Percentiles rank a stretch among this genome's conserved stretches.
Conservation (phyloP, 2,113 vertebrate genomes). For the Ellobius talpinus region DNA sequence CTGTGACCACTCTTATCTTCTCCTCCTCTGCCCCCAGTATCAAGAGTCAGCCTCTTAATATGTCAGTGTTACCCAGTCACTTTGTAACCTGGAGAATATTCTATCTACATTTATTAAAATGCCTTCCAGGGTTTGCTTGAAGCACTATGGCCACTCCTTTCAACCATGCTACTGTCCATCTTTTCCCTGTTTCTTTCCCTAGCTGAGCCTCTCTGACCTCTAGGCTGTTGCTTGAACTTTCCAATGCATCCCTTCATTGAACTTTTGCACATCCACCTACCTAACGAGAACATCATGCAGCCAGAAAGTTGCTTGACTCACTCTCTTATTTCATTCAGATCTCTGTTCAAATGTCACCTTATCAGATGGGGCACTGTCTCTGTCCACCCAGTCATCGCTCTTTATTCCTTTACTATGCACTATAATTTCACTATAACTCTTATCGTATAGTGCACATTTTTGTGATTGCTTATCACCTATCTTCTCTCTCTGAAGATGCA, state of each 20-base stretch:
- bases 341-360: constrained; percentile 32
- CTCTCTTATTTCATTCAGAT: not conserved
- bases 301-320: not conserved
- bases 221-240: not conserved
- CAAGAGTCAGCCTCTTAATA: not conserved
- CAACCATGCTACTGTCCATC: not conserved
- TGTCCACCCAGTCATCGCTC: not conserved
- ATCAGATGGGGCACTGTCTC: not conserved
- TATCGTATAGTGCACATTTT: not conserved
- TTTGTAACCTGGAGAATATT: not conserved
- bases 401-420: constrained; percentile 14
- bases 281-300: not conserved
- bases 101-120: not conserved
- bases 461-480: not conserved
- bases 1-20: not conserved
- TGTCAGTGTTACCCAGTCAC: not conserved
- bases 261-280: not conserved
- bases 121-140: not conserved
- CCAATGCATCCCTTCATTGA: not conserved
- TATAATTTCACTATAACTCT: constrained; percentile 6
- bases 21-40: not conserved
- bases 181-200: not conserved
- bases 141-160: not conserved
- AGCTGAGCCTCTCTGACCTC: not conserved
- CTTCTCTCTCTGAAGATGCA: not conserved